Evolutionary conservation across 1,140 invertebrate genomes (phyloP).

Genomic region (Mya arenaria): DNA sequence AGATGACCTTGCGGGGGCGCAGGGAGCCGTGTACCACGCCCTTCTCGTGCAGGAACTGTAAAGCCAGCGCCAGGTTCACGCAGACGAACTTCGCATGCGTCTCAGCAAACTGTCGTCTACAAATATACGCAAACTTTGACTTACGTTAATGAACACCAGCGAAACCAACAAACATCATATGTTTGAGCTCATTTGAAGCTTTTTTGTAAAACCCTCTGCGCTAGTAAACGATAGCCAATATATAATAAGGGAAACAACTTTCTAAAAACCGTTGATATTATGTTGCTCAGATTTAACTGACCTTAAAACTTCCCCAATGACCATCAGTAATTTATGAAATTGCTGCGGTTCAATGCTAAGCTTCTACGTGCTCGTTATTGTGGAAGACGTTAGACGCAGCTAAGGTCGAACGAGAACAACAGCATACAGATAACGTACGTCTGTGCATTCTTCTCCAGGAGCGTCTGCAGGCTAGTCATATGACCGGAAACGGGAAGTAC

Average conservation of each 20-base stretch:
- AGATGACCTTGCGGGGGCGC: constrained; percentile 21
- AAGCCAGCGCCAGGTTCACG: constrained; percentile 34
- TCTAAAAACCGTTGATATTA: too few relatives aligned
- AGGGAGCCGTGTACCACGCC: constrained; percentile 42
- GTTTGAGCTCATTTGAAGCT: too few relatives aligned
- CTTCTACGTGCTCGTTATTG: not conserved
- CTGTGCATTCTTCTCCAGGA: not conserved
- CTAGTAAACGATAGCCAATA: too few relatives aligned
- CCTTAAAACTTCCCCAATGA: not conserved
- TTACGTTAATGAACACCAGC: too few relatives aligned
- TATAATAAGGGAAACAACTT: too few relatives aligned
- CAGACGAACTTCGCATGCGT: constrained; percentile 44
- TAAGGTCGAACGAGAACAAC: not conserved
- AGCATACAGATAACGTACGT: not conserved
- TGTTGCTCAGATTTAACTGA: not conserved
- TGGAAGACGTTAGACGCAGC: not conserved
- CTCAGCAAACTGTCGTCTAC: constrained; percentile 1
- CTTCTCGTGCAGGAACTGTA: constrained; percentile 41
- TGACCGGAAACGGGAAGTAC: not conserved
- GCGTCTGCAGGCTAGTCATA: constrained; percentile 13
- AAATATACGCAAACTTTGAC: too few relatives aligned
- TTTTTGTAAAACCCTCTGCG: too few relatives aligned
- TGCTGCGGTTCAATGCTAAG: not conserved
- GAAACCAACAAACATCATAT: too few relatives aligned
- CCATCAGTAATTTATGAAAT: not conserved